Evolutionary conservation across 2,888 invertebrate species (phyloP).

Genomic region (Ypsolopha scabrella): DNA sequence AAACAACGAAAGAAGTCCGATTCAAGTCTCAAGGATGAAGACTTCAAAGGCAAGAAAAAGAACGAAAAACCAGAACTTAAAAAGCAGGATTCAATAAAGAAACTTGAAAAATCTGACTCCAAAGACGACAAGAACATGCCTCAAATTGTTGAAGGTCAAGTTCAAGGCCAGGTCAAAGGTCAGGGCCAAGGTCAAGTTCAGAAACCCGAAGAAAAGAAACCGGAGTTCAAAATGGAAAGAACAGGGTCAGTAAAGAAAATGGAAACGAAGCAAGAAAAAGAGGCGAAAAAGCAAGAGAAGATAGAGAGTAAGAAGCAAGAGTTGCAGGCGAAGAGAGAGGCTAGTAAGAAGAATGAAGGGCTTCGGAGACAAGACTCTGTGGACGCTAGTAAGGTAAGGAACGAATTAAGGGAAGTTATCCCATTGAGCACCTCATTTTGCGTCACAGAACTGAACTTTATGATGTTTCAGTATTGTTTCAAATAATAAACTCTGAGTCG

Average conservation of each 20-base stretch:
- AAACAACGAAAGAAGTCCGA: constrained; percentile 55
- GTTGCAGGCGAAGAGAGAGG: constrained; percentile 27
- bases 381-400: constrained; percentile 43
- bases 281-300: constrained; percentile 17
- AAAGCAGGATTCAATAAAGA: constrained; percentile 31
- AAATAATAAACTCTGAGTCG: too few species aligned
- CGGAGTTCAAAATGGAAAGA: constrained; percentile 28
- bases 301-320: constrained; percentile 10
- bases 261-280: constrained; percentile 35
- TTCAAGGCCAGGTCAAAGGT: too few species aligned
- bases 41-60: constrained; percentile 18
- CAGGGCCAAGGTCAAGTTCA: too few species aligned
- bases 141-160: too few species aligned
- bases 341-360: constrained; percentile 40
- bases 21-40: constrained; percentile 54
- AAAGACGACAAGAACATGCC: constrained; percentile 9
- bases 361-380: constrained; percentile 51
- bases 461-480: too few species aligned
- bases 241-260: constrained; percentile 26
- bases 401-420: neutral
- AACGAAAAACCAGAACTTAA: constrained; percentile 29
- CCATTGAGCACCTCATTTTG: neutral
- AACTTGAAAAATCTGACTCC: constrained; percentile 26
- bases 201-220: constrained; percentile 25
- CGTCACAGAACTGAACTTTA: too few species aligned